These are phyloP conservation scores for Oncopeltus fasciatus DNA, from an alignment of 1,140 invertebrate genomes.

Conservation along the genomic window DNA sequence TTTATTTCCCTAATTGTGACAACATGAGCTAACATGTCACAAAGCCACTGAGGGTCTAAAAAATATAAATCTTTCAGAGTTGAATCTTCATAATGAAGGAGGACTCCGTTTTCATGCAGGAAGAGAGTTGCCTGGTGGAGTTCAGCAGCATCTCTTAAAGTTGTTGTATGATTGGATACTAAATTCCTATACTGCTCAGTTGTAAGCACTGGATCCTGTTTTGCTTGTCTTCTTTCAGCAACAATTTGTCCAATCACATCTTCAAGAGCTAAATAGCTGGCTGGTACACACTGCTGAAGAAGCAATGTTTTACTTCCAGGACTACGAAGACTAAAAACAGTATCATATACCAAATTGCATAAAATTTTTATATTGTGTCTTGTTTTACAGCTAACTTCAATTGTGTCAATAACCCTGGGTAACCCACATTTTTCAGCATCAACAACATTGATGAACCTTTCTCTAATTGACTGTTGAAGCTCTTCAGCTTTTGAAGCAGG, in stretches of 20 bases:
- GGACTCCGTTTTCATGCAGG: conserved; percentile 92
- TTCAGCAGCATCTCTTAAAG: conserved; percentile 60
- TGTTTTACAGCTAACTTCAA: conserved; percentile 83
- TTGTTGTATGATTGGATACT: conserved; percentile 43
- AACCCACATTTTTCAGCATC: conserved; percentile 93
- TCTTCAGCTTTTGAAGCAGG: conserved; percentile 59
- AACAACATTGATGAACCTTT: conserved; percentile 75
- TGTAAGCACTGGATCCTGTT: conserved; percentile 74
- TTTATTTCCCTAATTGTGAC: conserved; percentile 93
- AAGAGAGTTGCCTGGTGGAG: conserved; percentile 90
- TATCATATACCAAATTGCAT: conserved; percentile 86
- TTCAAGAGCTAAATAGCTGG: conserved; percentile 86
- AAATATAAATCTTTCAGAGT: conserved; percentile 89
- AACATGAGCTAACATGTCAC: conserved; percentile 91
- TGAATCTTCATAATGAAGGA: conserved; percentile 96
- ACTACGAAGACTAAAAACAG: conserved; percentile 78
- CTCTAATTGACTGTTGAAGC: conserved; percentile 75
- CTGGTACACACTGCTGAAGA: conserved; percentile 87
- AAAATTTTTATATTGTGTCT: conserved; percentile 81
- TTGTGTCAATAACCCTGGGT: conserved; percentile 80
- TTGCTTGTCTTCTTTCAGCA: conserved; percentile 45
- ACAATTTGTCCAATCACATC: conserved; percentile 75
- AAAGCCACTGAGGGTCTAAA: conserved; percentile 95
- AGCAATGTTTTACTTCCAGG: conserved; percentile 79
- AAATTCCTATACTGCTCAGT: conserved; percentile 67